phyloP scores from a whole-genome alignment of 2,888 invertebrate genomes.

The Eupelmus urozonus region DNA sequence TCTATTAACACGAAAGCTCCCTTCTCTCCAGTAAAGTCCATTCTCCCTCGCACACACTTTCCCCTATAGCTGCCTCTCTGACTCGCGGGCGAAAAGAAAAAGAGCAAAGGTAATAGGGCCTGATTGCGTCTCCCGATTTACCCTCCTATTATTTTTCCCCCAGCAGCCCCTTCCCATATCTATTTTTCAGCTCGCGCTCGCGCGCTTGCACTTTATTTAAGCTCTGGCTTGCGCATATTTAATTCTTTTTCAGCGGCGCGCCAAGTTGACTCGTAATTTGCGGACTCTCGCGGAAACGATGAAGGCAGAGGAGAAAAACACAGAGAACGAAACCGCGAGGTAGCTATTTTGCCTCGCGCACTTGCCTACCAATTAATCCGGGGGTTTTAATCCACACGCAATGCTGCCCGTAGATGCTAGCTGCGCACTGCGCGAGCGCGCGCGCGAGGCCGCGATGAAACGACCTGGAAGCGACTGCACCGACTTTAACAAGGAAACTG shows the following conservation, averaged over 20 bases:
- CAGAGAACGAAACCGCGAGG: conserved; percentile 11
- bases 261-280: conserved; percentile 29
- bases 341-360: conserved; percentile 29
- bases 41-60: too few species aligned
- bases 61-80: too few species aligned
- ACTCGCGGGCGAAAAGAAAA: background rate
- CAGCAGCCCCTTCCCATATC: too few species aligned
- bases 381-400: conserved; percentile 42
- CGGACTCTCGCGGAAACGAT: conserved; percentile 3
- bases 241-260: conserved; percentile 8
- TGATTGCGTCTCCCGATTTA: conserved; percentile 38
- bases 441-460: conserved; percentile 25
- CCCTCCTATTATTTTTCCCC: background rate
- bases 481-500: background rate
- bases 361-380: conserved; percentile 44
- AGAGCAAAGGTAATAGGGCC: background rate
- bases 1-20: conserved; percentile 41
- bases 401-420: too few species aligned
- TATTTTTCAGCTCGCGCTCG: background rate
- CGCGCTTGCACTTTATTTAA: background rate
- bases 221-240: background rate
- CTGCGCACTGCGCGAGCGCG: background rate
- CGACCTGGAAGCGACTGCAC: background rate
- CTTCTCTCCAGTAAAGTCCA: conserved; percentile 16
- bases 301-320: background rate